Percentiles rank a stretch among this genome's conserved stretches.
These are phyloP conservation scores for Anticlea derivata DNA, from an alignment of 2,888 invertebrate genomes.

Conservation along the genomic window DNA sequence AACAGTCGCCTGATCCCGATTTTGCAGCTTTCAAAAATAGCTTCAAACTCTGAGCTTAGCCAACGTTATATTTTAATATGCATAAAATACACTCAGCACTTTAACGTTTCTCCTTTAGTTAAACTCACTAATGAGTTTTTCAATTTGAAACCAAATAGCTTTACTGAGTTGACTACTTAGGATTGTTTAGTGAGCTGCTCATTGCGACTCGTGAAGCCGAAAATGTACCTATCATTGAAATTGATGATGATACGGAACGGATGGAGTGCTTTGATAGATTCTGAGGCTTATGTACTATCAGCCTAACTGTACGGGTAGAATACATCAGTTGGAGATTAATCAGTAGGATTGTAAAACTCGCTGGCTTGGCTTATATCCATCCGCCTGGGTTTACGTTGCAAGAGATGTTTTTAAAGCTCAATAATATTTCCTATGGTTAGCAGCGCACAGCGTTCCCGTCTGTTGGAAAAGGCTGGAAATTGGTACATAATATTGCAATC, in stretches of 20 bases:
- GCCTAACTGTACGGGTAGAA: neutral
- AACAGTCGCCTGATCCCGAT: slow-evolving; percentile 49
- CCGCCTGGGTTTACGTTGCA: slow-evolving; percentile 36
- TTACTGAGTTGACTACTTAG: slow-evolving; percentile 12
- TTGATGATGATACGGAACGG: slow-evolving; percentile 1
- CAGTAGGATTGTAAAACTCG: slow-evolving; percentile 17
- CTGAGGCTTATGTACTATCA: slow-evolving; percentile 2
- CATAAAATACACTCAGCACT: slow-evolving; percentile 37
- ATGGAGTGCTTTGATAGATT: slow-evolving; percentile 12
- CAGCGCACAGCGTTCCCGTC: slow-evolving; percentile 52
- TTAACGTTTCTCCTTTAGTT: slow-evolving; percentile 35
- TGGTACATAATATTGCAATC: slow-evolving; percentile 79
- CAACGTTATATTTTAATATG: slow-evolving; percentile 40
- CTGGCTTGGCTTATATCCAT: slow-evolving; percentile 23
- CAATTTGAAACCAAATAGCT: slow-evolving; percentile 32
- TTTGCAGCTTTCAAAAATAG: slow-evolving; percentile 49
- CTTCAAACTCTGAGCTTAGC: slow-evolving; percentile 39
- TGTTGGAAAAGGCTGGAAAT: slow-evolving; percentile 63
- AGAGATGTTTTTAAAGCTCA: slow-evolving; percentile 50
- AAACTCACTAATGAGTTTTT: slow-evolving; percentile 39
- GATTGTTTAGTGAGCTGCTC: slow-evolving; percentile 16
- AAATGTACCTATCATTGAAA: slow-evolving; percentile 4
- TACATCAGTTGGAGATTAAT: slow-evolving; percentile 18
- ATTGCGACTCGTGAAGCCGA: slow-evolving; percentile 7
- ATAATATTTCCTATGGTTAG: slow-evolving; percentile 65